These are phyloP conservation scores for Sebastes cheni DNA, from an alignment of 2,797 vertebrate genomes.

Conservation along the genomic window DNA sequence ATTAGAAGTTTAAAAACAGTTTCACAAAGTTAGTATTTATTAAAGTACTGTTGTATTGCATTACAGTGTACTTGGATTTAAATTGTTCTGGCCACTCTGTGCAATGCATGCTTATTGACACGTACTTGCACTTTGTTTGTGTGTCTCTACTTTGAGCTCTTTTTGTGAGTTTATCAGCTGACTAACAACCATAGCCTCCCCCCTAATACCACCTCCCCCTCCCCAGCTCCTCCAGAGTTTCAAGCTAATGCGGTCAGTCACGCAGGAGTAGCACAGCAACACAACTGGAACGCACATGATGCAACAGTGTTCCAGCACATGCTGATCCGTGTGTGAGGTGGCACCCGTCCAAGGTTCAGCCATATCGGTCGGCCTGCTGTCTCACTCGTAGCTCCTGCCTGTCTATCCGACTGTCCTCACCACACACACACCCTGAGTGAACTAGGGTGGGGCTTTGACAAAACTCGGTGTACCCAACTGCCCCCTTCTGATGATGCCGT, in stretches of 20 bases:
- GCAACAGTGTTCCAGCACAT: slow-evolving; percentile 79
- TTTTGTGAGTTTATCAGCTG: slow-evolving; percentile 66
- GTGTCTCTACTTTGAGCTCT: slow-evolving; percentile 61
- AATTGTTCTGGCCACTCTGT: background rate
- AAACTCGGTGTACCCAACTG: slow-evolving; percentile 43
- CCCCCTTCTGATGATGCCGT: slow-evolving; percentile 63
- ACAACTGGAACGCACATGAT: slow-evolving; percentile 67
- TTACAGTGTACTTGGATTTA: background rate
- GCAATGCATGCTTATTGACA: background rate
- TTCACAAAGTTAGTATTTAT: background rate
- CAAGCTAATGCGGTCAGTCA: slow-evolving; percentile 64
- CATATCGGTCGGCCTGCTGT: slow-evolving; percentile 33
- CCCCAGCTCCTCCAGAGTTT: slow-evolving; percentile 41
- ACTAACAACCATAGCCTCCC: slow-evolving; percentile 48
- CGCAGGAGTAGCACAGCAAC: slow-evolving; percentile 59
- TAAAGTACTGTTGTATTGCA: background rate
- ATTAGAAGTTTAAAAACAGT: background rate
- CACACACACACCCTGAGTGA: slow-evolving; percentile 15
- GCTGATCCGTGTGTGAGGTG: slow-evolving; percentile 78
- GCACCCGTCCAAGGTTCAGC: slow-evolving; percentile 72
- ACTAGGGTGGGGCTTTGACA: slow-evolving; percentile 22
- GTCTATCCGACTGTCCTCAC: slow-evolving; percentile 23
- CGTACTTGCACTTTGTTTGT: background rate
- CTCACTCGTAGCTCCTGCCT: slow-evolving; percentile 29
- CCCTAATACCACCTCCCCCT: slow-evolving; percentile 26